Percentiles rank a stretch among this genome's conserved stretches.
Evolutionary conservation across 2,888 invertebrate species (phyloP).

Genomic region (Autographa gamma): DNA sequence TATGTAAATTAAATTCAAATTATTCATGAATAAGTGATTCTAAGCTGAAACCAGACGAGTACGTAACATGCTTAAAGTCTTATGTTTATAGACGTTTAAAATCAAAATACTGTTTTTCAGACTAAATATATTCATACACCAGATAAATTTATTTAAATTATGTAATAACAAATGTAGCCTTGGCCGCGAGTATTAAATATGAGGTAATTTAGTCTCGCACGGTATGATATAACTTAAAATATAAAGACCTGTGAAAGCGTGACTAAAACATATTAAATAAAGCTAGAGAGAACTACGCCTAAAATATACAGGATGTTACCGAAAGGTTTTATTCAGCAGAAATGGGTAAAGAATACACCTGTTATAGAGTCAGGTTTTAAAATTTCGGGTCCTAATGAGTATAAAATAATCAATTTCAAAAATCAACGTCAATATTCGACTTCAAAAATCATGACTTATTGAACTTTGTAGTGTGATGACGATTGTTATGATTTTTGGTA

Average conservation of each 20-base stretch:
- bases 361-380: too few species aligned
- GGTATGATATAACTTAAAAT: neutral
- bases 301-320: too few species aligned
- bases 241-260: neutral
- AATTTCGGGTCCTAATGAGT: too few species aligned
- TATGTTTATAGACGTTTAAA: neutral
- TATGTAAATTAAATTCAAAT: conserved; percentile 8
- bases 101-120: neutral
- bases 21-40: conserved; percentile 1
- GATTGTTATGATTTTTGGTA: too few species aligned
- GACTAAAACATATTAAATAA: neutral
- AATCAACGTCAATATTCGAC: too few species aligned
- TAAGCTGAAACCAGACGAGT: neutral
- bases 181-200: neutral
- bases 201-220: neutral
- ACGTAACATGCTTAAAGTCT: neutral
- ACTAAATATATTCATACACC: neutral
- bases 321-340: too few species aligned
- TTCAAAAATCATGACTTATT: too few species aligned
- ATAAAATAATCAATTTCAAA: too few species aligned
- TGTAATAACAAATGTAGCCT: neutral
- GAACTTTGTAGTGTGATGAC: too few species aligned
- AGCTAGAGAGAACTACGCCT: neutral
- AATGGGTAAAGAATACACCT: too few species aligned
- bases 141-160: neutral